Evolutionary conservation across 2,888 invertebrate genomes (phyloP), one percentile per base, ranked within the genome.

Genomic region (Ectemnius cavifrons): DNA sequence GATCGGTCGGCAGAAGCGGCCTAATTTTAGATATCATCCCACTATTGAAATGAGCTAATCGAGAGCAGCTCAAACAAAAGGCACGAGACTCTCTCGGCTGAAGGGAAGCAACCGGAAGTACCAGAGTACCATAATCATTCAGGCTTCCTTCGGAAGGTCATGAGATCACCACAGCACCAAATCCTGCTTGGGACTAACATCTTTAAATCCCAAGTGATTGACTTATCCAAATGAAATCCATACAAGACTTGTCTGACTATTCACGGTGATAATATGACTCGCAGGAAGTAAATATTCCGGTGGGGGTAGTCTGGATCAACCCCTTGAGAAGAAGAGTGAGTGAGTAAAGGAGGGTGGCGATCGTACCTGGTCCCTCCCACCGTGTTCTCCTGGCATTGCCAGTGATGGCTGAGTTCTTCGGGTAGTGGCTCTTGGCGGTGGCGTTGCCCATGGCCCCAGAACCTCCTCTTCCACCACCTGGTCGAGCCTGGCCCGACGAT

Each of bases 351-450:
- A 37, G 37, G 37, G 37, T 37, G 37, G 5, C 8, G 37, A 37
- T 37, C 37, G 92, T 94, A 96, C 96, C 96, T 95, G 96, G 95
- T 86, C 95, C 94, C 92, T 95, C 96, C 96, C 96, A 96, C 92
- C 95, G 96, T 86, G 96, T 95, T 92, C 94, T 95, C 92, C 82
- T 81, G 74, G 82, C 77, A 78, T 84, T 85, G 77, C 84, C 85
- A 73, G 84, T 80, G 94, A 94, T 89, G 93, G 94, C 91, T 93
- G 91, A 85, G 91, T 91, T 90, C 92, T 91, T 89, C 20, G 89
- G 92, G 91, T 92, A 93, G 92, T 89, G 91, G 80, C 91, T 92
- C 91, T 94, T 94, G 86, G 93, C 92, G 90, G 93, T 92, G 89
- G 93, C 92, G 92, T 94, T 94, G 90, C 94, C 94, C 94, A 94